Base-by-base conservation (phyloP, 2,797 vertebrate genomes). In the Sebastes matsubarae region DNA sequence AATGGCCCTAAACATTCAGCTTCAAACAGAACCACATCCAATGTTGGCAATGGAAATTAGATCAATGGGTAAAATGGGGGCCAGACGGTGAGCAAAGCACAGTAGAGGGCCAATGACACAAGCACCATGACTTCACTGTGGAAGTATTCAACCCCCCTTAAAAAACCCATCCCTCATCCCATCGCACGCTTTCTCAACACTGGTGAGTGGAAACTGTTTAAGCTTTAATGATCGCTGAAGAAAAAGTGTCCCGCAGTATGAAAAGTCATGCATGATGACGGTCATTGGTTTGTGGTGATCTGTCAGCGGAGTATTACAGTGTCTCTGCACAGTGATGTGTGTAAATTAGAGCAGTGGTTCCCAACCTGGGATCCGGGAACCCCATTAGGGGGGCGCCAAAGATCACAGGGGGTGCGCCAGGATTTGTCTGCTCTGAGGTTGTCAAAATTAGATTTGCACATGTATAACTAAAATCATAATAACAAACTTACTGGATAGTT, bases 61-160 rank as follows among this genome's bases (percentile, higher is more conserved):
- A 94, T 94, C 93, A 94, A 93, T 94, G 92, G 92, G 92, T 92
- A 92, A 92, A 94, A 94, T 90, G 85, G 88, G 85, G 92, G 91
- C 92, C 93, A 93, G 94, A 92, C 93, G 87, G 92, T 93, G 85
- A 94, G 93, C 89, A 87, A 89, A 94, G 92, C 84, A 71, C 65
- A 90, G 86, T 82, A 81, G 76, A 90, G 89, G 89, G 82, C 87
- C 89, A 96, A 94, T 96, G 97, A 96, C 96, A 96, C 94, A 93
- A 95, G 90, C 89, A 90, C 78, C 90, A 94, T 98, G 96, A 97
- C 96, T 96, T 98, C 97, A 97, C 92, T 82, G 89, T 93, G 84
- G 93, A 97, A 97, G 96, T 95, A 98, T 97, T 97, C 95, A 71
- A 80, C 81, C 96, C 96, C 95, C 96, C 89, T 86, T 7, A 8